Conservation (phyloP, 2,797 vertebrate genomes). For the Anomalospiza imberbis region DNA sequence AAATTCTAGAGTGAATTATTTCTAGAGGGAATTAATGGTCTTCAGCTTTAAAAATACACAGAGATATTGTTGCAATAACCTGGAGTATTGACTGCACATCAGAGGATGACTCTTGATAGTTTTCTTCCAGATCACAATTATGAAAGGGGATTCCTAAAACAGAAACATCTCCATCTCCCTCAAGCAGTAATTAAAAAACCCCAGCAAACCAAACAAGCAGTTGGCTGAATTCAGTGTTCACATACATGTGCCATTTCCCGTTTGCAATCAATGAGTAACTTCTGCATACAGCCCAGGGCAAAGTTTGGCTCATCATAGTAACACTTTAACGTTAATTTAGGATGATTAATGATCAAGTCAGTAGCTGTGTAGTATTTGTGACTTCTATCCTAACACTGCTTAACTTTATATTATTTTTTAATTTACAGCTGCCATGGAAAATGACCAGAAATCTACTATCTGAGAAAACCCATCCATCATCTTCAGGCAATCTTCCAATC, state of each 20-base stretch:
- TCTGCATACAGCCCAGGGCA: background rate
- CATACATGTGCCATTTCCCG: background rate
- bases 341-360: constrained; percentile 48
- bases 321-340: constrained; percentile 36
- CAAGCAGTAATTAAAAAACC: background rate
- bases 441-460: constrained; percentile 86
- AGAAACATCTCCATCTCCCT: background rate
- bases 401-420: constrained; percentile 51
- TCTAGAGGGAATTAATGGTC: background rate
- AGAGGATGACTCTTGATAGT: background rate
- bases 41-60: background rate
- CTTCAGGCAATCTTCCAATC: constrained; percentile 75
- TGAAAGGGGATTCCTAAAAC: background rate
- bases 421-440: constrained; percentile 86
- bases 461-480: constrained; percentile 82
- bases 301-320: constrained; percentile 25
- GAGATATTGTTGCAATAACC: background rate
- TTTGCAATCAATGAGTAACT: constrained; percentile 39
- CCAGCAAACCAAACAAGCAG: background rate
- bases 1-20: background rate
- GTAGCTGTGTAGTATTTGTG: constrained; percentile 13
- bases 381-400: constrained; percentile 26
- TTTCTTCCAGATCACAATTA: background rate
- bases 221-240: constrained; percentile 5
- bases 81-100: background rate